Base-by-base conservation (phyloP, 2,113 vertebrate species). In the Eubucco bourcierii region DNA sequence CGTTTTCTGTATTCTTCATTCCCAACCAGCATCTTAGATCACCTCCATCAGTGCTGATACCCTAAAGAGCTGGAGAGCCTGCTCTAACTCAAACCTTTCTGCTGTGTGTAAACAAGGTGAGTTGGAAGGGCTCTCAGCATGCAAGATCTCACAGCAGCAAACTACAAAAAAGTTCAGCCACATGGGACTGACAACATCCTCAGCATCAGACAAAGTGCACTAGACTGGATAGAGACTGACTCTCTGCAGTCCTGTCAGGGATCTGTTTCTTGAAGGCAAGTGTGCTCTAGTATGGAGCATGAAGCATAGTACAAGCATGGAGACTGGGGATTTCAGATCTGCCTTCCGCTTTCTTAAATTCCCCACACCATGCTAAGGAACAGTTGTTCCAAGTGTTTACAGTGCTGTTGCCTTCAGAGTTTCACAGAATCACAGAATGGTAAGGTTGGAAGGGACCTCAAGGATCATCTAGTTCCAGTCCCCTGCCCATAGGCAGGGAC, bases 1-100 rank as follows among this genome's bases (percentile, higher is more conserved):
- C 18, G 15, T 11, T 24, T 56, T 52, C 31, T 19, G 12, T 28
- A 8, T 24, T 66, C 17, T 28, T 56, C n/a, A 5, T 18, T 71
- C 15, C 28, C 1, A 1, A 27, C 27, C 5, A 41, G 37, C 5
- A 10, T 1, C 0, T 59, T 9, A 34, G 34, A 66, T 29, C 64
- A 92, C 31, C 31, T 66, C 50, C 41, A 17, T 29, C 50, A 28
- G 28, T 65, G 65, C 17, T 31, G 8, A 10, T 4, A 39, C 23
- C 21, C 20, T 11, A 68, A 9, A 8, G 16, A 65, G 37, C 17
- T 23, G 11, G 37, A 33, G 19, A 13, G 6, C 6, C 24, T 67
- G 10, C 31, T 65, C n/a, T 3, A 7, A 23, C 12, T 59, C 44
- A 80, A 65, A 52, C 37, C n/a, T 2, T 2, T 19, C 6, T 78